Base-by-base conservation (phyloP, 2,888 invertebrate genomes). In the Zeuzera pyrina region DNA sequence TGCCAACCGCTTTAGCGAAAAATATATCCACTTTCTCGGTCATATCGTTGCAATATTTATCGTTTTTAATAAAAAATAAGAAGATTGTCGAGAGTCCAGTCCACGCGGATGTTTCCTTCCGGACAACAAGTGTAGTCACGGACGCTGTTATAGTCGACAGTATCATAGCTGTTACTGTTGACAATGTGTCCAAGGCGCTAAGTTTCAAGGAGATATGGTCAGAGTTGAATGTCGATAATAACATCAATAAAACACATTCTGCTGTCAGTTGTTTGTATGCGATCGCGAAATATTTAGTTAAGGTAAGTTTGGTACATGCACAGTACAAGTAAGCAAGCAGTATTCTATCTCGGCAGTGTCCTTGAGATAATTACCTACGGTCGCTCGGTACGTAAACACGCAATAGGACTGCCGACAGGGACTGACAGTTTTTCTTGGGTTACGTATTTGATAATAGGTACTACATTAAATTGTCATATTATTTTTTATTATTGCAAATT, bases 201-300 rank as follows among this genome's bases (percentile, higher is more conserved):
- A 53, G 54, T 33, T 62, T 78, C 16, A 53, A 60, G 1, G 74
- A 79, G 40, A 72, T 84, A 30, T 84, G 83, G 83, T 46, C 55
- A 0, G 76, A 79, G 33, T 43, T 84, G 45, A 84, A 84, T 38
- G 47, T 54, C 0, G 83, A 84, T 33, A 61, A 57, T 1, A 83
- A 84, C 45, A 43, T 59, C 2, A 78, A 78, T 46, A 64, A 79
- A 31, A 71, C 66, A 1, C 84, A 84, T 31, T 84, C 84, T 1
- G 81, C 83, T 1, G 68, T 84, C 1, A 78, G 83, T 37, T 84
- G 84, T 36, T 54, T 84, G 47, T 84, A 74, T 43, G 79, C 79
- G 0, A 56, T 79, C 13, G 68, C 83, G 3, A 79, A 81, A 38
- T 78, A 84, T 61, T 57, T 78, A 29, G 76, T 81, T 1, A 81